A percentile compares a stretch with the other conserved stretches of the same genome.
These are phyloP conservation scores for Lepidurus arcticus DNA, from an alignment of 1,140 invertebrate genomes.

Conservation along the genomic window DNA sequence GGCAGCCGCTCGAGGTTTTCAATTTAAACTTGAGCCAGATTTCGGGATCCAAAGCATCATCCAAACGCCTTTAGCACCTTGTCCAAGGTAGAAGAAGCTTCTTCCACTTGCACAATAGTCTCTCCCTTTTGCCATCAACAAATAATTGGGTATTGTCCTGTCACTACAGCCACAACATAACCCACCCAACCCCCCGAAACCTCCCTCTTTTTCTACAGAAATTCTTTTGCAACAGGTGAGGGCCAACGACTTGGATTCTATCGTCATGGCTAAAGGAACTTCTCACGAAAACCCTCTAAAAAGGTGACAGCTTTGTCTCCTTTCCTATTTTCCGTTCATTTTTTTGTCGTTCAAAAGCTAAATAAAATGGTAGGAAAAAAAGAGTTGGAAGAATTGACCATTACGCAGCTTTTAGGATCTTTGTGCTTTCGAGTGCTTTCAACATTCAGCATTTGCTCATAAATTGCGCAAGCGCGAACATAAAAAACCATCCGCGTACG, in stretches of 20 bases:
- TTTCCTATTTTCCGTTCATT: no score
- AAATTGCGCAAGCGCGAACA: no score
- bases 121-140: neutral
- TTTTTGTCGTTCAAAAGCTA: no score
- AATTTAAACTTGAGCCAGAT: neutral
- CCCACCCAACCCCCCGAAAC: neutral
- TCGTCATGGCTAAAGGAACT: constrained; percentile 13
- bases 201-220: neutral
- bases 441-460: no score
- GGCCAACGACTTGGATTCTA: constrained; percentile 10
- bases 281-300: neutral
- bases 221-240: constrained; percentile 19
- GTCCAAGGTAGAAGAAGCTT: neutral
- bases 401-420: no score
- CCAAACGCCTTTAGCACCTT: neutral
- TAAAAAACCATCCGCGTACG: no score
- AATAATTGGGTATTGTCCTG: constrained; percentile 2
- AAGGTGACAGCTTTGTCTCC: neutral
- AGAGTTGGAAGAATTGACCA: no score
- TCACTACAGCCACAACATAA: neutral
- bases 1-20: neutral
- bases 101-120: neutral
- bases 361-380: no score
- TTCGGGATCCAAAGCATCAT: neutral
- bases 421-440: no score